Conservation (phyloP, 1,140 invertebrate species). For the Ceratoteleas bidentatus region DNA sequence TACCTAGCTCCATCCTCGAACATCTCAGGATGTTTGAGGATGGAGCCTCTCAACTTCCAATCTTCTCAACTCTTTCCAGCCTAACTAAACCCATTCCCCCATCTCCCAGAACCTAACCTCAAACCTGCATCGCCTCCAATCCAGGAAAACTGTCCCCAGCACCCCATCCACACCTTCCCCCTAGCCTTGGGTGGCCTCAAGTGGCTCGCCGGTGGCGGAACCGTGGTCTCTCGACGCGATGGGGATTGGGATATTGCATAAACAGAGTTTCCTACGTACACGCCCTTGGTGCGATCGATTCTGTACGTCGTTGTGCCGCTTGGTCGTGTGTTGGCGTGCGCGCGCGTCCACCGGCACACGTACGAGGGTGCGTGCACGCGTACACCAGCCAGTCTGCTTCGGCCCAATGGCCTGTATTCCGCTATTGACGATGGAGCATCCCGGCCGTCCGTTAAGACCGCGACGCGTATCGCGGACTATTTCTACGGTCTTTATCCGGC, state of each 20-base stretch:
- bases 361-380: constrained; percentile 23
- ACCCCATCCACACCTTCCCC: too few species aligned
- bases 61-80: too few species aligned
- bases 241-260: constrained; percentile 62
- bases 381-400: constrained; percentile 54
- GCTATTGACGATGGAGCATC: constrained; percentile 62
- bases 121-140: too few species aligned
- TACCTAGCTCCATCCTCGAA: too few species aligned
- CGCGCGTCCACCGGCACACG: background rate
- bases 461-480: constrained; percentile 60
- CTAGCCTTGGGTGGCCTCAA: too few species aligned
- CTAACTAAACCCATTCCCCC: too few species aligned
- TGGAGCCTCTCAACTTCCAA: too few species aligned
- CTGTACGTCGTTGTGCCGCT: constrained; percentile 43
- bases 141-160: too few species aligned
- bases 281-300: constrained; percentile 67
- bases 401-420: constrained; percentile 63
- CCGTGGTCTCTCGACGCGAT: constrained; percentile 7
- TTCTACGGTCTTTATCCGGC: constrained; percentile 62
- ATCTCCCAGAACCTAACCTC: too few species aligned
- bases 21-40: too few species aligned
- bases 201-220: too few species aligned
- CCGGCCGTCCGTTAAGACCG: constrained; percentile 56
- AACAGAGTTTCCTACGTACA: constrained; percentile 62
- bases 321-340: background rate